Evolutionary conservation across 2,113 vertebrate genomes (phyloP).

Genomic region (Elachura formosa): DNA sequence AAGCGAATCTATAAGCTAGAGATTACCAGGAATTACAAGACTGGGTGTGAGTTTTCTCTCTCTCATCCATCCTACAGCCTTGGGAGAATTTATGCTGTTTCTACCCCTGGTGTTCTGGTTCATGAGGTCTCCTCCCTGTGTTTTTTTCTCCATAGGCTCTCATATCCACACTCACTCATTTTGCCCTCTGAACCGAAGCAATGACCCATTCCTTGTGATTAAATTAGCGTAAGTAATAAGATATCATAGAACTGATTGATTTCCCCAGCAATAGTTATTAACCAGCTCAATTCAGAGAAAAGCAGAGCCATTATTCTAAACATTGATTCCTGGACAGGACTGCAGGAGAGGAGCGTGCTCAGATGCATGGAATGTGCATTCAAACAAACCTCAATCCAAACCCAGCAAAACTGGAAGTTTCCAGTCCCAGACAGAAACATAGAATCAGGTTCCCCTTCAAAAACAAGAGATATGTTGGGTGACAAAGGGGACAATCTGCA

Average conservation of each 20-base stretch:
- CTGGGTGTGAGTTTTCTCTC: neutral
- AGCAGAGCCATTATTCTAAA: conserved; percentile 88
- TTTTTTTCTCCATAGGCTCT: neutral
- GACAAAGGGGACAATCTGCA: neutral
- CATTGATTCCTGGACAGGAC: conserved; percentile 83
- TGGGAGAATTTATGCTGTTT: neutral
- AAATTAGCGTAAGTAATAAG: conserved; percentile 99
- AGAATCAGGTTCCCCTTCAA: neutral
- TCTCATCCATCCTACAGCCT: neutral
- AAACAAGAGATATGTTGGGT: neutral
- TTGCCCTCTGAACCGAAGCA: conserved; percentile 81
- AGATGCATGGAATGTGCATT: conserved; percentile 1
- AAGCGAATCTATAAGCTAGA: neutral
- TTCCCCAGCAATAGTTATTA: conserved; percentile 89
- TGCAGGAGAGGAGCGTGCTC: conserved; percentile 55
- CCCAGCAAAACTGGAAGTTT: neutral
- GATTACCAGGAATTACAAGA: neutral
- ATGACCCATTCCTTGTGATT: conserved; percentile 92
- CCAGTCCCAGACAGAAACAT: neutral
- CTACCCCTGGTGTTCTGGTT: neutral
- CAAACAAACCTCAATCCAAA: neutral
- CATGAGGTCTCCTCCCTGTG: neutral
- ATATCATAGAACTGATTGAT: conserved; percentile 98
- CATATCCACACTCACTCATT: conserved; percentile 15
- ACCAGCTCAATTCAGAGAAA: conserved; percentile 85